Base-by-base conservation (phyloP, 2,113 vertebrate species). In the Lynx canadensis region DNA sequence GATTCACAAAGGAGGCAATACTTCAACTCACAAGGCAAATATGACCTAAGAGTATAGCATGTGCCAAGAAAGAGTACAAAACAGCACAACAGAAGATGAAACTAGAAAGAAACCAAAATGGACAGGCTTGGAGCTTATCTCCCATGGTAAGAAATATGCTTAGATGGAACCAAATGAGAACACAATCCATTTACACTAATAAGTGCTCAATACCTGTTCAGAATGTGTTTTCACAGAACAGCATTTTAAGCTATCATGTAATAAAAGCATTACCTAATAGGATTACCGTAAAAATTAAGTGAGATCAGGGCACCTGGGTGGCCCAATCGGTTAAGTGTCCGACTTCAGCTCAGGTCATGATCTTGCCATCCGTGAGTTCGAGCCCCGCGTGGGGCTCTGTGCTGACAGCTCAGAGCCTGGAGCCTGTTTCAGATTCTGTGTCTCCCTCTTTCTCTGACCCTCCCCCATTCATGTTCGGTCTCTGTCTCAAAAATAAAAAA, bases 211-310 rank as follows among this genome's bases (percentile, higher is more conserved):
- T 79, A 89, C 50, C 45, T 79, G 41, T 41, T 83, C 89, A 93
- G 52, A 74, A 89, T 65, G 10, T 84, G 41, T 73, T 95, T 93
- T 89, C 78, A 95, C 1, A 69, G 21, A 91, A 81, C 5, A 48
- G 66, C 45, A 52, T 93, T 81, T 91, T 74, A 92, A 48, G 7
- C 63, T 85, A 84, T 52, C 80, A 19, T 13, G 50, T 79, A 79
- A 68, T 63, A 85, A 78, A 4, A 90, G 50, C n/a, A 89, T 65
- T 63, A 80, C 38, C 52, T 81, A 85, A 69, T 60, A 93, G 3
- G 18, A 65, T 74, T 74, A 86, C n/a, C 38, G 1, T 36, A 73
- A 96, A 91, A 65, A 86, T 52, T 81, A 91, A 93, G 60, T 96
- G 48, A 93, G 9, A 83, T 80, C 45, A 45, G 45, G 45, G 7